phyloP scores from a whole-genome alignment of 2,113 vertebrate species.

The Cercopithecus mona region DNA sequence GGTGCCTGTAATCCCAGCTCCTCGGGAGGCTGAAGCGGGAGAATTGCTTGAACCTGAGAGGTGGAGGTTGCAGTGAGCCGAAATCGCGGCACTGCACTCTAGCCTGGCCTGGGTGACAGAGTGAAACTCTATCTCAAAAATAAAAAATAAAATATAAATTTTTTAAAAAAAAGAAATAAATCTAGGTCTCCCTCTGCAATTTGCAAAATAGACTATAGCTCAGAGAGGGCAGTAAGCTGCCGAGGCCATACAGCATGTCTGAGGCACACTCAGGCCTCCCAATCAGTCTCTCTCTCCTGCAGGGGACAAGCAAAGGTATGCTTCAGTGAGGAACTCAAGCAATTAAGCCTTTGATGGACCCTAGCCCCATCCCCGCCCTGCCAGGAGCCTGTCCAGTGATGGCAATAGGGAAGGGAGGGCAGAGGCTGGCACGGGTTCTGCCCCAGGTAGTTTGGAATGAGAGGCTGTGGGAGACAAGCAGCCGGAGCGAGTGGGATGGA shows the following conservation, averaged over 20 bases:
- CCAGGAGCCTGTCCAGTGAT: background rate
- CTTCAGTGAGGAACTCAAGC: background rate
- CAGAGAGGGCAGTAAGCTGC: background rate
- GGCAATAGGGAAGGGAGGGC: background rate
- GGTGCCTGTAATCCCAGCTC: no score
- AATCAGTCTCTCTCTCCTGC: background rate
- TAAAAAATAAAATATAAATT: no score
- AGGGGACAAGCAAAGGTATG: background rate
- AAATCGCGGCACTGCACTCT: no score
- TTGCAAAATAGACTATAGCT: background rate
- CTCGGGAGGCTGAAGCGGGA: no score
- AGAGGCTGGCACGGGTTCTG: background rate
- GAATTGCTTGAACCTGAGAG: no score
- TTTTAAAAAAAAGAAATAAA: background rate
- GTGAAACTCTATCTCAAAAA: no score
- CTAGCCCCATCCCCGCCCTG: background rate
- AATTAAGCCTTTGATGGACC: background rate
- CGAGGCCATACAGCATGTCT: no score
- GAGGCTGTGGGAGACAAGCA: rapidly evolving
- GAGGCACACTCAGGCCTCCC: background rate
- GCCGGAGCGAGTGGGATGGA: rapidly evolving
- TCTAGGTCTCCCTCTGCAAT: background rate
- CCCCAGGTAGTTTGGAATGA: background rate
- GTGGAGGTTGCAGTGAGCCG: no score
- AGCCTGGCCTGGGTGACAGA: no score